phyloP scores from a whole-genome alignment of 1,140 invertebrate genomes.

The Battus philenor region DNA sequence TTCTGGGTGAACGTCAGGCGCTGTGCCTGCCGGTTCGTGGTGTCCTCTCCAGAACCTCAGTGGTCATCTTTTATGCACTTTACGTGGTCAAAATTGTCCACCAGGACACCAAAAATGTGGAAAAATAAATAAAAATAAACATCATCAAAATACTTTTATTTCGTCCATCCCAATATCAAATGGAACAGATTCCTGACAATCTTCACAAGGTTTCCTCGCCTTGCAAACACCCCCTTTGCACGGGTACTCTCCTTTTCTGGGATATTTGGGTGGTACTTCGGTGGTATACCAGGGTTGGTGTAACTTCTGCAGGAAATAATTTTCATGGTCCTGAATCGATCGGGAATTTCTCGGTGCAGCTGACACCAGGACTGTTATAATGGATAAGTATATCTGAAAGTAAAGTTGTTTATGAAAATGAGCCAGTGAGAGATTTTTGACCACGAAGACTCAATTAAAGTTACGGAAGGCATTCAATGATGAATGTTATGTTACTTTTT shows the following conservation, averaged over 20 bases:
- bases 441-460: too few species aligned
- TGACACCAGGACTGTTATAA: not conserved
- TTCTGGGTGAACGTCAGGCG: too few species aligned
- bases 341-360: slow-evolving; percentile 19
- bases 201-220: slow-evolving; percentile 20
- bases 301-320: slow-evolving; percentile 32
- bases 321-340: slow-evolving; percentile 24
- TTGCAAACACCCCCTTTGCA: slow-evolving; percentile 33
- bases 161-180: slow-evolving; percentile 27
- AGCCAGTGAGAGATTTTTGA: too few species aligned
- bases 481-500: too few species aligned
- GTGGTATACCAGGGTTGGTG: slow-evolving; percentile 33
- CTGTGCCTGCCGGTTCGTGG: too few species aligned
- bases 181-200: slow-evolving; percentile 28
- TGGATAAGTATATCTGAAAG: not conserved
- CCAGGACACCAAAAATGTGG: too few species aligned
- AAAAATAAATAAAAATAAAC: slow-evolving; percentile 8
- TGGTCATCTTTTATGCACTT: too few species aligned
- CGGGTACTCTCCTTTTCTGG: slow-evolving; percentile 37
- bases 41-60: too few species aligned
- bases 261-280: slow-evolving; percentile 24
- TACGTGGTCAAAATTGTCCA: too few species aligned
- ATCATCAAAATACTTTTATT: slow-evolving; percentile 17
- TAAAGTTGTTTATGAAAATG: not conserved
- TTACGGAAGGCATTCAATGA: too few species aligned